Evolutionary conservation across 2,888 invertebrate species (phyloP).

Genomic region (Ashinkailepas kermadecensis): DNA sequence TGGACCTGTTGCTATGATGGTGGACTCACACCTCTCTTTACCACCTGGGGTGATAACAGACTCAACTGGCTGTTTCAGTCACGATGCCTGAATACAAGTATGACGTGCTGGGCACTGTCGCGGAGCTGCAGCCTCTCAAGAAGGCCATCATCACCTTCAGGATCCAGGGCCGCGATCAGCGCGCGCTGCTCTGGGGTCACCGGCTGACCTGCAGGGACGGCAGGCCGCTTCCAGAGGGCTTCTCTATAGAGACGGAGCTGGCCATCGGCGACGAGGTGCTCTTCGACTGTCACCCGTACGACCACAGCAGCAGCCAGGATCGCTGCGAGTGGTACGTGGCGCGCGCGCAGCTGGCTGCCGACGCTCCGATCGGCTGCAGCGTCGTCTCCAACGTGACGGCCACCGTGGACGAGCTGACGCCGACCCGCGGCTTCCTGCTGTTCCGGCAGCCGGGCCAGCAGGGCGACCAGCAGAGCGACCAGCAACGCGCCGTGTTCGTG

Average conservation of each 20-base stretch:
- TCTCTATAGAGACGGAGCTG: background rate
- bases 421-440: background rate
- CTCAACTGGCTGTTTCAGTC: background rate
- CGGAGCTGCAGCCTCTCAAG: background rate
- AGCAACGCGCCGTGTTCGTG: slow-evolving; percentile 6
- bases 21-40: too few relatives aligned
- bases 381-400: background rate
- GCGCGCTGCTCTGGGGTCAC: background rate
- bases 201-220: background rate
- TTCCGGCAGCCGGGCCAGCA: background rate
- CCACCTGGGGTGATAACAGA: too few relatives aligned
- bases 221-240: background rate
- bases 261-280: background rate
- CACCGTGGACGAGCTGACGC: background rate
- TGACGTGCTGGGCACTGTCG: background rate
- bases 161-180: background rate
- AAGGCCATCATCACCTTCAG: background rate
- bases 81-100: background rate
- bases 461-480: background rate
- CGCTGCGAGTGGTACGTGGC: slow-evolving; percentile 1
- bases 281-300: background rate
- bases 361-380: background rate
- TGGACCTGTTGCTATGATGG: too few relatives aligned
- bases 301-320: background rate
- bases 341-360: background rate